A percentile compares a stretch with the other conserved stretches of the same genome.
These are phyloP conservation scores for Agriopis marginaria DNA, from an alignment of 2,888 invertebrate species.

Conservation along the genomic window DNA sequence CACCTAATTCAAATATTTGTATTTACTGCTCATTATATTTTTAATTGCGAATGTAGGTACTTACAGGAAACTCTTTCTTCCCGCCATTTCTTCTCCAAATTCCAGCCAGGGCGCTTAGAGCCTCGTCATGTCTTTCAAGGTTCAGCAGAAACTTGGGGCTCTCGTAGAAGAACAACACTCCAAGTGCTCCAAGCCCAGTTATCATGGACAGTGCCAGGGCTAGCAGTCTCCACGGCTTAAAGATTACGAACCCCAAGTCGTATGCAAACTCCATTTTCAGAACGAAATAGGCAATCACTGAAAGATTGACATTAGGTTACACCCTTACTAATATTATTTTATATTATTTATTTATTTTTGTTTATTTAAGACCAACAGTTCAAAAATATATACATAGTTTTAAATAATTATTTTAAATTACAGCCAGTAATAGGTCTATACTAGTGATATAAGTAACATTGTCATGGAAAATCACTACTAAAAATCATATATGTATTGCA, in stretches of 20 bases:
- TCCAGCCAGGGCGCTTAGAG: constrained; percentile 84
- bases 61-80: constrained; percentile 25
- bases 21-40: too few species aligned
- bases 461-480: too few species aligned
- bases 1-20: background rate
- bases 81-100: constrained; percentile 86
- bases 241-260: constrained; percentile 54
- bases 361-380: too few species aligned
- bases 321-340: too few species aligned
- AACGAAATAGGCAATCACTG: constrained; percentile 57
- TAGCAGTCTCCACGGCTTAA: constrained; percentile 66
- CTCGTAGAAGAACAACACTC: constrained; percentile 87
- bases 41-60: background rate
- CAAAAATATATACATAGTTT: too few species aligned
- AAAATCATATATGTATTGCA: too few species aligned
- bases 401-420: too few species aligned
- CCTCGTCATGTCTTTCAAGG: constrained; percentile 85
- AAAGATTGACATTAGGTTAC: constrained; percentile 13
- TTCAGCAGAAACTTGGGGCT: constrained; percentile 91
- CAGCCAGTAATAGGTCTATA: too few species aligned
- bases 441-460: too few species aligned
- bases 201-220: constrained; percentile 79
- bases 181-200: constrained; percentile 84
- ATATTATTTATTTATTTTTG: too few species aligned
- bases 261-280: constrained; percentile 54